Conservation (phyloP, 2,113 vertebrate species). For the Peucedramus taeniatus region DNA sequence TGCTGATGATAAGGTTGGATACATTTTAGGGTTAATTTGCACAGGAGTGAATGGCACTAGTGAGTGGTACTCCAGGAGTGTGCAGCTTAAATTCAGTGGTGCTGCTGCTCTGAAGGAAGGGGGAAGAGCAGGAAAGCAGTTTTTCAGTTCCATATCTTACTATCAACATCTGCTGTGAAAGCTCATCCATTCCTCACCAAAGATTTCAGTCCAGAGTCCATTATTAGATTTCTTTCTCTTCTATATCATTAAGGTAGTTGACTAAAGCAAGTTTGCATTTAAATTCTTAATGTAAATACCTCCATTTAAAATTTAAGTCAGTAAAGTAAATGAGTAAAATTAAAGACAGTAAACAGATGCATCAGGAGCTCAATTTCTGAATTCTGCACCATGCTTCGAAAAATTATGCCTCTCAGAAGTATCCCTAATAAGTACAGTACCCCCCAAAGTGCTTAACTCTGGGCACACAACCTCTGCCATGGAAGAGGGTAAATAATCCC, state of each 20-base stretch:
- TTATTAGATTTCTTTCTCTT: background rate
- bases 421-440: background rate
- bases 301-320: background rate
- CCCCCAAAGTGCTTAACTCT: background rate
- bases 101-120: background rate
- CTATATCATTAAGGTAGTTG: background rate
- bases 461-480: background rate
- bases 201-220: background rate
- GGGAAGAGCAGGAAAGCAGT: background rate
- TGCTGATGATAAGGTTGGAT: background rate
- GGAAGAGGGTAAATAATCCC: background rate
- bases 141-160: background rate
- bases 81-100: background rate
- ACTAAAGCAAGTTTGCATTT: background rate
- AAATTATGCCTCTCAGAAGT: background rate
- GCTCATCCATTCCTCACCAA: background rate
- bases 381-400: background rate
- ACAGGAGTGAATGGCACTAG: background rate
- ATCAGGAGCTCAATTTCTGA: background rate
- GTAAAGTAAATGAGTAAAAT: background rate
- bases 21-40: background rate
- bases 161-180: background rate
- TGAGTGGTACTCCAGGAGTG: background rate
- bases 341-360: background rate
- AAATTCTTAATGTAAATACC: background rate